Evolutionary conservation across 1,140 invertebrate genomes (phyloP).

Genomic region (Listronotus oregonensis): DNA sequence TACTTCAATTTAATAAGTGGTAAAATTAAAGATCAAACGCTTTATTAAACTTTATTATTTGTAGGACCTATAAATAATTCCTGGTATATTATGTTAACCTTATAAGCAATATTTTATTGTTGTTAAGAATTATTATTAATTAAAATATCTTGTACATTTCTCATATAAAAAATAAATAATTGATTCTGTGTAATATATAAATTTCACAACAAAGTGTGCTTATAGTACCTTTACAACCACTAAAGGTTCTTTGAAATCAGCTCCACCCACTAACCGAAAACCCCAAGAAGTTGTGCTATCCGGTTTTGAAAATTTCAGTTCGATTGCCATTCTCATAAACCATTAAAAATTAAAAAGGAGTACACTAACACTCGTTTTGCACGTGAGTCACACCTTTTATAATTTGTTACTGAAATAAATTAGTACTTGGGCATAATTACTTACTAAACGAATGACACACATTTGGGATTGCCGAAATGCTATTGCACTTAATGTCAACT

Average conservation of each 20-base stretch:
- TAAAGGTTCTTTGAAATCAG: conserved; percentile 79
- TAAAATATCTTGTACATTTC: too few relatives aligned
- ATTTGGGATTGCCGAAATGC: conserved; percentile 4
- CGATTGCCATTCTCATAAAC: conserved; percentile 56
- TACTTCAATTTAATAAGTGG: too few relatives aligned
- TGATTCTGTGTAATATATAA: too few relatives aligned
- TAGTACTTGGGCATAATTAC: conserved; percentile 14
- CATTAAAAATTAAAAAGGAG: not conserved
- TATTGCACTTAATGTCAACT: conserved; percentile 16
- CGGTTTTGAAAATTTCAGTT: conserved; percentile 66
- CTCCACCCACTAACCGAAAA: conserved; percentile 83
- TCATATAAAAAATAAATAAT: too few relatives aligned
- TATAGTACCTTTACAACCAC: conserved; percentile 78
- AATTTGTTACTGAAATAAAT: conserved; percentile 19
- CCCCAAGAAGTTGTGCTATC: conserved; percentile 77
- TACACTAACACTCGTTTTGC: not conserved
- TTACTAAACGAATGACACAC: conserved; percentile 14
- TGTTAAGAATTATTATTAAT: too few relatives aligned
- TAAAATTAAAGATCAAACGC: too few relatives aligned
- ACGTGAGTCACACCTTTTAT: conserved; percentile 14
- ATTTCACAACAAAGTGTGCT: not conserved
- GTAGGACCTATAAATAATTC: too few relatives aligned
- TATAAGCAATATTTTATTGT: too few relatives aligned
- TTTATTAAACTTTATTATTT: too few relatives aligned
- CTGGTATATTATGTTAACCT: too few relatives aligned